Conservation (phyloP, 64 coral and sea anemone genomes). For the Stylophora pistillata region DNA sequence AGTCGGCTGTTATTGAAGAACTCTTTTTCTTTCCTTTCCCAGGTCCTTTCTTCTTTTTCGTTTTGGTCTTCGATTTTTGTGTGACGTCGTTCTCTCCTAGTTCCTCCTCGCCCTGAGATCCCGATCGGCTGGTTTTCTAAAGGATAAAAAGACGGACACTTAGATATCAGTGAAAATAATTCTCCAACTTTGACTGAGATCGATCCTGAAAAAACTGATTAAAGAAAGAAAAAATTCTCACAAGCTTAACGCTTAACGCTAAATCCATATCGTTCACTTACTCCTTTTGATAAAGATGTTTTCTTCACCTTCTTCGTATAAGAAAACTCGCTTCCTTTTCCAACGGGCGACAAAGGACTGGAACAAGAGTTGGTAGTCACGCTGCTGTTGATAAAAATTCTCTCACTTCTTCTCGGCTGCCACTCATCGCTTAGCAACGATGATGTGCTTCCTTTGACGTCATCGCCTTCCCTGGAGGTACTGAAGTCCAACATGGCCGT, state of each 20-base stretch:
- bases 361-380: slow-evolving; percentile 47
- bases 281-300: slow-evolving; percentile 6
- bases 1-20: slow-evolving; percentile 2
- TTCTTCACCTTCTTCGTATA: slow-evolving; percentile 63
- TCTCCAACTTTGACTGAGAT: too few species aligned
- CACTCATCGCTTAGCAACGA: slow-evolving; percentile 49
- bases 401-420: slow-evolving; percentile 67
- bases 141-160: background rate
- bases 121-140: slow-evolving; percentile 21
- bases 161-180: too few species aligned
- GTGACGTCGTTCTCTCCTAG: slow-evolving; percentile 18
- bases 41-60: slow-evolving; percentile 59
- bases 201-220: background rate
- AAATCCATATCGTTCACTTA: background rate
- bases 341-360: slow-evolving; percentile 54
- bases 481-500: background rate
- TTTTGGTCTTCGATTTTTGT: slow-evolving; percentile 12
- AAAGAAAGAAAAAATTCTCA: too few species aligned
- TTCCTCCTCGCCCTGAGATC: slow-evolving; percentile 5
- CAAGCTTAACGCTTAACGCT: too few species aligned
- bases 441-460: slow-evolving; percentile 4
- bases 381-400: slow-evolving; percentile 80
- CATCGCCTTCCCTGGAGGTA: background rate
- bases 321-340: slow-evolving; percentile 43
- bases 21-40: slow-evolving; percentile 59